A percentile compares a stretch with the other conserved stretches of the same genome.
Evolutionary conservation across 2,113 vertebrate genomes (phyloP).

Genomic region (Malurus cyaneus): DNA sequence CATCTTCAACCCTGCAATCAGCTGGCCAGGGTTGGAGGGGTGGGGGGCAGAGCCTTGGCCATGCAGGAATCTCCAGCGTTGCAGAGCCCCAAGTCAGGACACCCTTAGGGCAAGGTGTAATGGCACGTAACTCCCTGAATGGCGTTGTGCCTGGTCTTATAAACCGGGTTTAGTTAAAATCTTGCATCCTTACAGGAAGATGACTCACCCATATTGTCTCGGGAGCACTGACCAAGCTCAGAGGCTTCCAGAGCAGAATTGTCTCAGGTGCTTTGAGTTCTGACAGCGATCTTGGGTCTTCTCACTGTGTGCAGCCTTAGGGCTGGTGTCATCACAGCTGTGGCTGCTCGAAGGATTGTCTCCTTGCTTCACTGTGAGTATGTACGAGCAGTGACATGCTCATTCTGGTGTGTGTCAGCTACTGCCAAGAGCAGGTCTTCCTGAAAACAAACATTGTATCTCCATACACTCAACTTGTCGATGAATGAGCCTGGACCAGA

Average conservation of each 20-base stretch:
- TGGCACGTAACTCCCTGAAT: neutral
- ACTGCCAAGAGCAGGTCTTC: neutral
- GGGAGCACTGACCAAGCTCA: neutral
- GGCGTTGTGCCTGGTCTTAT: accelerated
- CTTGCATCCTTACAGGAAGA: accelerated
- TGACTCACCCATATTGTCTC: neutral
- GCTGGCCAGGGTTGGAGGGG: too few species aligned
- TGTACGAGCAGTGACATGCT: neutral
- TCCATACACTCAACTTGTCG: neutral
- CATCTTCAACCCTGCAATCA: accelerated
- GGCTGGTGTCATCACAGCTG: neutral
- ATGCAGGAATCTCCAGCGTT: neutral
- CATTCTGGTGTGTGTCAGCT: neutral
- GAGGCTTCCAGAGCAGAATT: neutral
- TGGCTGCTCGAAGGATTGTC: neutral
- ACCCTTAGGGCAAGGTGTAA: neutral
- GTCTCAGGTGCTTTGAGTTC: accelerated
- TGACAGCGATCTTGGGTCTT: accelerated
- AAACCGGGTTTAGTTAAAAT: neutral
- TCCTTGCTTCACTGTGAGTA: neutral
- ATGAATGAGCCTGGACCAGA: neutral
- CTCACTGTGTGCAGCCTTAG: neutral
- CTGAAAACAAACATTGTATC: accelerated
- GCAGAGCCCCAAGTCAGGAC: neutral
- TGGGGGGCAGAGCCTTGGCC: neutral